Evolutionary conservation across 1,140 invertebrate genomes (phyloP), one percentile per base, ranked within the genome.

Genomic region (Brachionus manjavacas): DNA sequence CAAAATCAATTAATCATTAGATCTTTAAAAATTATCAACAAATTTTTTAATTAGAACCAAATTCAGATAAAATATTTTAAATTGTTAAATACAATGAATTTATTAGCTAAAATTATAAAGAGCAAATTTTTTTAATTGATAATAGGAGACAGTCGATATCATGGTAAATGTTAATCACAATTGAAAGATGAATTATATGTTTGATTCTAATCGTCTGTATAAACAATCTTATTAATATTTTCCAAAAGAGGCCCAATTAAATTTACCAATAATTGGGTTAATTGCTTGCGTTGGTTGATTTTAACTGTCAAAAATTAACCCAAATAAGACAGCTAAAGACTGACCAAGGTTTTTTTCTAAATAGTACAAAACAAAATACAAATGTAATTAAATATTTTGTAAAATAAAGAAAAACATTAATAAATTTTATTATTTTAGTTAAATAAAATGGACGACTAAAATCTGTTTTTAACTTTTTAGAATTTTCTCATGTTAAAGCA

Each of bases 231-330:
- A 60, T 60, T 60, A 25, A 60, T 60, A 52, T 60, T 60, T 60
- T 60, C 52, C 8, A 60, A 23, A 60, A 1, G 52, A 60, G n/a
- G 20, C 8, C 52, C 52, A 25, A 60, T 60, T 23, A 60, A 60
- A 60, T 60, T 20, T 68, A 0, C 25, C 25, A 68, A 14, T n/a
- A 68, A 68, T 68, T 68, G 31, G 66, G 66, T 68, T 68, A 68
- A 68, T 68, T 68, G 66, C 4, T 68, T 68, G 28, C 12, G 31
- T 28, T 68, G 66, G 31, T 68, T 68, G 25, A 14, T 31, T 31
- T 31, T 31, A 68, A 68, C 25, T 31, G 31, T 31, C 66, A 68
- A 68, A 39, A 68, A 68, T 68, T 68, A 68, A 68, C 66, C 66
- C 66, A 68, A 68, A 68, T 68, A 68, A 68, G 66, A 31, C 25